phyloP scores from a whole-genome alignment of 2,113 vertebrate species.

The Thamnophis sirtalis region DNA sequence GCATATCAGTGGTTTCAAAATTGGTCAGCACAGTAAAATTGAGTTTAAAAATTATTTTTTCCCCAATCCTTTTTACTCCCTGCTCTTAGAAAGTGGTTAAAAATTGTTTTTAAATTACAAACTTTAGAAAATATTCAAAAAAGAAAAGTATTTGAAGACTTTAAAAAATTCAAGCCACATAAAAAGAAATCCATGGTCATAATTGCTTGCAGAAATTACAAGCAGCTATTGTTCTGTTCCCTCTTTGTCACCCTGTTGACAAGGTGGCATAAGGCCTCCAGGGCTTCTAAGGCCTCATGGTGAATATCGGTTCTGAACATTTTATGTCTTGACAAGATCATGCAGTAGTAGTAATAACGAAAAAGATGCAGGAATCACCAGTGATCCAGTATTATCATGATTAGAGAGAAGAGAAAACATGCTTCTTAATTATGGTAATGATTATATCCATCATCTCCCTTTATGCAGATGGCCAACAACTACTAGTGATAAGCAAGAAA shows the following conservation, averaged over 20 bases:
- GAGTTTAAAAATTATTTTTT: neutral
- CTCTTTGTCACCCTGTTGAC: neutral
- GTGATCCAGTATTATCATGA: neutral
- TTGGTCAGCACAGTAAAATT: neutral
- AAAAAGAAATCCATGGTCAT: neutral
- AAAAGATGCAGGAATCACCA: neutral
- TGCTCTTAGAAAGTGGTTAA: too few relatives aligned
- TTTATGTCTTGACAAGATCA: neutral
- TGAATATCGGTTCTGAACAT: neutral
- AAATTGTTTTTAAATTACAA: neutral
- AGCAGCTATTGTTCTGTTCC: neutral
- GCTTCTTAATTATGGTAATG: rapidly evolving
- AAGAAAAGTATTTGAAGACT: neutral
- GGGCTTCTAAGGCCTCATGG: neutral
- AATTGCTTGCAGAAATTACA: neutral
- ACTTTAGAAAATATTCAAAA: neutral
- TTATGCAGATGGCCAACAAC: constrained; percentile 87
- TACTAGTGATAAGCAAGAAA: constrained; percentile 77
- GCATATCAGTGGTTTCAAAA: neutral
- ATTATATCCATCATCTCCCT: neutral
- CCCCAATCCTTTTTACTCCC: neutral
- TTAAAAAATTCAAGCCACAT: neutral
- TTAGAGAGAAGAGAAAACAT: neutral
- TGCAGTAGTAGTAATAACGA: neutral
- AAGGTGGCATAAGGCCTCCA: neutral